Evolutionary conservation across 2,113 vertebrate species (phyloP).

Genomic region (Dicerorhinus sumatrensis): DNA sequence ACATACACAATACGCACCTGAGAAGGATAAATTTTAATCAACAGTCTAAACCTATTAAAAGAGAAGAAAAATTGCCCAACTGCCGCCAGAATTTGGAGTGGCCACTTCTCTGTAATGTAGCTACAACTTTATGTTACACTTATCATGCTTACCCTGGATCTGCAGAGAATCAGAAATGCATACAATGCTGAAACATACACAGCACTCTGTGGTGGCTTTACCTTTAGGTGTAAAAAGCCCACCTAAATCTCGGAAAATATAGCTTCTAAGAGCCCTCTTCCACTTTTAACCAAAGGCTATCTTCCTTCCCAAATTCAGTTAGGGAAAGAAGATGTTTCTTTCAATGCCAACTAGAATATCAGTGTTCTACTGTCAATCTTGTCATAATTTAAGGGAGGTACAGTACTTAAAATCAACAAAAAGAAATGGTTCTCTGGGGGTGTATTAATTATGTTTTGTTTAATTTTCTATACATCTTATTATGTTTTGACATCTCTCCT

Average conservation of each 20-base stretch:
- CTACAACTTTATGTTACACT: background rate
- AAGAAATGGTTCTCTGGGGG: background rate
- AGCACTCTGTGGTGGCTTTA: background rate
- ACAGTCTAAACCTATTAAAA: background rate
- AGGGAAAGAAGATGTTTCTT: background rate
- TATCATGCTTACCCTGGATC: background rate
- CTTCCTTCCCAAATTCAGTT: background rate
- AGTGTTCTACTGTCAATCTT: background rate
- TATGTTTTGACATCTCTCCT: background rate
- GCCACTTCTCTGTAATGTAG: background rate
- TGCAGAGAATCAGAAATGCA: background rate
- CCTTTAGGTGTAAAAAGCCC: background rate
- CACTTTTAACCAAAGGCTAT: background rate
- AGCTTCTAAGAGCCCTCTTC: background rate
- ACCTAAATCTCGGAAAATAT: background rate
- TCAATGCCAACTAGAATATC: background rate
- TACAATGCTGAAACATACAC: background rate
- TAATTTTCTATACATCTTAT: background rate
- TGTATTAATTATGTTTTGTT: background rate
- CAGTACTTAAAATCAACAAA: background rate
- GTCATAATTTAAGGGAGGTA: background rate
- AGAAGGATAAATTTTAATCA: background rate
- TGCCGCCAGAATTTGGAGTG: background rate
- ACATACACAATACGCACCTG: background rate
- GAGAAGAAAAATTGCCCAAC: background rate